Evolutionary conservation across 1,140 invertebrate species (phyloP).

Genomic region (Formica selysi): DNA sequence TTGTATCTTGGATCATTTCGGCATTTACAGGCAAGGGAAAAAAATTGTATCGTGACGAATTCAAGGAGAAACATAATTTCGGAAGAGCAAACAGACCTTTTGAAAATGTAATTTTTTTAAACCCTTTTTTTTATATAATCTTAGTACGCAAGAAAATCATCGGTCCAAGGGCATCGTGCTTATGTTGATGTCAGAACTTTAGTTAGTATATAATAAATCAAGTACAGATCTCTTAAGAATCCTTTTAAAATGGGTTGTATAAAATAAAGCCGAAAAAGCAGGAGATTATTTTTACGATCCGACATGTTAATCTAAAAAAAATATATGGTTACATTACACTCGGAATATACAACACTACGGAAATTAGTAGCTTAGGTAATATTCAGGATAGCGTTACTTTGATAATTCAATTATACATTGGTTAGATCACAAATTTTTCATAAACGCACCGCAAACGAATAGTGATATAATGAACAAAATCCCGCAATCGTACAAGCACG

Average conservation of each 20-base stretch:
- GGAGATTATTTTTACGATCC: not conserved
- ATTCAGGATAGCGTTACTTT: not conserved
- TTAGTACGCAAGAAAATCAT: constrained; percentile 49
- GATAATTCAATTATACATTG: not conserved
- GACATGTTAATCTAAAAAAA: not conserved
- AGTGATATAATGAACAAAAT: constrained; percentile 56
- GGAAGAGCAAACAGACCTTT: constrained; percentile 70
- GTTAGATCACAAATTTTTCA: constrained; percentile 3
- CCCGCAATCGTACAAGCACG: constrained; percentile 71
- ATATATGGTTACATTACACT: not conserved
- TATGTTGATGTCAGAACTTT: not conserved
- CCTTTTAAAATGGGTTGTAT: not conserved
- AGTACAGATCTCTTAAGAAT: not conserved
- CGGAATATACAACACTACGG: not conserved
- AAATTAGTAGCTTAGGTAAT: not conserved
- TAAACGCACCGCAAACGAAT: constrained; percentile 24
- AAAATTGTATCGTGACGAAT: constrained; percentile 77
- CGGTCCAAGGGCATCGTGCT: not conserved
- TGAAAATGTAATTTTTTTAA: constrained; percentile 36
- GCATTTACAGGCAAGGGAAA: constrained; percentile 52
- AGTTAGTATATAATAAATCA: constrained; percentile 8
- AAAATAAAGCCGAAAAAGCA: not conserved
- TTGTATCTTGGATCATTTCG: constrained; percentile 47
- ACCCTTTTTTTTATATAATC: constrained; percentile 71
- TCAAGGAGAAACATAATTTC: constrained; percentile 77